Base-by-base conservation (phyloP, 1,140 invertebrate species). In the Drosophila melanogaster region DNA sequence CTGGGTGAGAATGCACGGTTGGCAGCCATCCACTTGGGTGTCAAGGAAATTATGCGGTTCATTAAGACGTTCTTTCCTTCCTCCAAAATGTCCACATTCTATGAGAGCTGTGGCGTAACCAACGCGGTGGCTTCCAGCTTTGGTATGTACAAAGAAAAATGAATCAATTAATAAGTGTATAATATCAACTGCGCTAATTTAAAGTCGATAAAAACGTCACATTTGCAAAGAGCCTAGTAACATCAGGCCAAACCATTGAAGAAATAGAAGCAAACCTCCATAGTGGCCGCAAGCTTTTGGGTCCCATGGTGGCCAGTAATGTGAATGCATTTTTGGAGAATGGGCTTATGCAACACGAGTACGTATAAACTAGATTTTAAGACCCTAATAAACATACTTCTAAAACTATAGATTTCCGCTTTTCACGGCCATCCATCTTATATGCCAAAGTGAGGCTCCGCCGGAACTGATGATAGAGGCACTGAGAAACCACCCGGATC, bases 91-190 rank as follows among this genome's bases (percentile, higher is more conserved):
- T 93, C 95, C 0, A 99, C 98, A 4, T 99, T 99, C 93, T 97
- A 99, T 87, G 98, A 99, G 93, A 98, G 97, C 78, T 99, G 99
- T 92, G 98, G 98, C n/a, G 96, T 99, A 7, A 99, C 98, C 49
- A 98, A 99, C 94, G 94, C 99, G n/a, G 97, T 99, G 58, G 99
- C 98, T 0, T 99, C 98, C 0, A 99, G 98, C 90, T 99, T 99
- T 91, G 98, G 97, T 93, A 54, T 8, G 76, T 73, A 24, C 0
- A 19, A 35, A 15, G 11, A 11, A 41, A 0, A 0, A 30, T 10
- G 2, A 2, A 8, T 2, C 30, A 30, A 3, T 0, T 30, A 30
- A 30, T 7, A 10, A 10, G 19, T 30, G 30, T 30, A 3, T 30
- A 10, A 30, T 30, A 10, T 10, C 2, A 30, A 30, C 30, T 30